A percentile compares a stretch with the other conserved stretches of the same genome.
Evolutionary conservation across 2,113 vertebrate genomes (phyloP).

Genomic region (Ophiodon elongatus): DNA sequence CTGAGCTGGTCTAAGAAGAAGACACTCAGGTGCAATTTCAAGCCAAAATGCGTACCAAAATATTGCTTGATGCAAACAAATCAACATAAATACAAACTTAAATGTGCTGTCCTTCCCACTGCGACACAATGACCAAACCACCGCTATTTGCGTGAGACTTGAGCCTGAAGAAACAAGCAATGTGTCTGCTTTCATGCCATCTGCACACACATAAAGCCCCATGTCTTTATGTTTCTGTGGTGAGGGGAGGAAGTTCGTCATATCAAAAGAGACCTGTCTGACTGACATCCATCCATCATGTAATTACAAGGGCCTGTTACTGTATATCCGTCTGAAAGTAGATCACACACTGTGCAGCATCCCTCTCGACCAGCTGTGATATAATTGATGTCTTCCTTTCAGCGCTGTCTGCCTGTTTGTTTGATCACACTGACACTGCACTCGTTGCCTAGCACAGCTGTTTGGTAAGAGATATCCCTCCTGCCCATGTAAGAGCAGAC

Average conservation of each 20-base stretch:
- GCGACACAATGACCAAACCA: background rate
- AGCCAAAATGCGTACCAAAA: background rate
- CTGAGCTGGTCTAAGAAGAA: background rate
- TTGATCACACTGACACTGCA: conserved; percentile 24
- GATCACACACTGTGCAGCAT: background rate
- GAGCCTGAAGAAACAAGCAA: background rate
- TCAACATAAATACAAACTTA: background rate
- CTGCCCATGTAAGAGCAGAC: conserved; percentile 42
- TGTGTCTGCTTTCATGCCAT: background rate
- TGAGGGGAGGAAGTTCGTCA: background rate
- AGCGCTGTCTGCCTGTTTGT: conserved; percentile 1
- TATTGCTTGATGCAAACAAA: background rate
- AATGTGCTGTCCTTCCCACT: background rate
- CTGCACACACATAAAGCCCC: background rate
- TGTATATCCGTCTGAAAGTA: background rate
- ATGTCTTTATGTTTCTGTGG: conserved; percentile 8
- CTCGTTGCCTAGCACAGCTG: conserved; percentile 6
- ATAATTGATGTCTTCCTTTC: conserved; percentile 50
- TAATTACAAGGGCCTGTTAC: conserved; percentile 23
- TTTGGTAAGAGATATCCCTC: conserved; percentile 1
- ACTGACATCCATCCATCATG: conserved; percentile 37
- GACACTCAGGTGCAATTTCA: background rate
- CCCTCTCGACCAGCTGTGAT: conserved; percentile 35
- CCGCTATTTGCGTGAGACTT: background rate
- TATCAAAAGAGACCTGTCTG: conserved; percentile 2